These are phyloP conservation scores for Galagoides demidoff DNA, from an alignment of 2,797 vertebrate genomes.

Conservation along the genomic window DNA sequence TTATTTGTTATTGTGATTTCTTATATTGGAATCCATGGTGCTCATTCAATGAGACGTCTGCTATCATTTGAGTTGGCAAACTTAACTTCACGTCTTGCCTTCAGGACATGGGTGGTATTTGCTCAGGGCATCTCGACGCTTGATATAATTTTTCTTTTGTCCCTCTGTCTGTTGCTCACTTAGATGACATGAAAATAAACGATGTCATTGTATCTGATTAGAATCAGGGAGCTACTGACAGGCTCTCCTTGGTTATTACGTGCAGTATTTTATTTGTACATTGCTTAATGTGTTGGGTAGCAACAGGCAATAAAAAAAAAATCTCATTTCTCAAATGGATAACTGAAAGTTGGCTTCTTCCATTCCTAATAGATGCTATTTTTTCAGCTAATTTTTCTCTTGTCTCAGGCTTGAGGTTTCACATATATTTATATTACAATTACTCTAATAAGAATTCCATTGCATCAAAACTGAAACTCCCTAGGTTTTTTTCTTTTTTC, in stretches of 20 bases:
- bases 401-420: slow-evolving; percentile 54
- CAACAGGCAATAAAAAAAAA: slow-evolving; percentile 79
- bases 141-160: background rate
- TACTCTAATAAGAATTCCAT: slow-evolving; percentile 33
- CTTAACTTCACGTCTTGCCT: background rate
- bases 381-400: slow-evolving; percentile 71
- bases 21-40: background rate
- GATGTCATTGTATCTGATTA: background rate
- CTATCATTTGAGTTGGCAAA: background rate
- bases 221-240: background rate
- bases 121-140: background rate
- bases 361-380: slow-evolving; percentile 56
- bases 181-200: slow-evolving; percentile 20
- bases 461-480: background rate
- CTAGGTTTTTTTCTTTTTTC: background rate
- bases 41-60: background rate
- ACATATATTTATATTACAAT: slow-evolving; percentile 76
- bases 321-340: slow-evolving; percentile 73
- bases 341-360: slow-evolving; percentile 79
- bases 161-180: background rate
- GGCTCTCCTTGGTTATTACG: background rate
- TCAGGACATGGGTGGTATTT: background rate
- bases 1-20: background rate
- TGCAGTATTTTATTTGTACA: slow-evolving; percentile 64
- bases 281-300: slow-evolving; percentile 77